Percentiles rank a stretch among this genome's conserved stretches.
These are phyloP conservation scores for Brachionus paranguensis DNA, from an alignment of 1,140 invertebrate genomes.

Conservation along the genomic window DNA sequence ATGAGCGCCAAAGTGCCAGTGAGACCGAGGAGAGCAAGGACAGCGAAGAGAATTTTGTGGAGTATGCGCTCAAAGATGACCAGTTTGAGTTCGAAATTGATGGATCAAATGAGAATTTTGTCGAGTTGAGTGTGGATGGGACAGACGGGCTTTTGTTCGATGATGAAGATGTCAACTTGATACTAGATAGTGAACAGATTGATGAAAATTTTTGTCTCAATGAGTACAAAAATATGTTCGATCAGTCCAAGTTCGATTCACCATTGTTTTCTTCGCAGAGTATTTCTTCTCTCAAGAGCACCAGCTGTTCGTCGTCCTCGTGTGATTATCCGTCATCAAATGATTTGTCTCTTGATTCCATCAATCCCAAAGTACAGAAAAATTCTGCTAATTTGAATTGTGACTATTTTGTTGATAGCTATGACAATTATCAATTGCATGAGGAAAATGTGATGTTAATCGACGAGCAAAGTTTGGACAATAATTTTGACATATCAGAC, in stretches of 20 bases:
- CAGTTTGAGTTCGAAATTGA: slow-evolving; percentile 32
- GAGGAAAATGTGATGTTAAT: neutral
- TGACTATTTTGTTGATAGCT: neutral
- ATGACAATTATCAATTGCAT: slow-evolving; percentile 1
- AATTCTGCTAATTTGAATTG: neutral
- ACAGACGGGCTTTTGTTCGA: slow-evolving; percentile 14
- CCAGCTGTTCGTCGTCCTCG: neutral
- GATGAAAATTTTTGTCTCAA: neutral
- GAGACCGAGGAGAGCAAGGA: neutral
- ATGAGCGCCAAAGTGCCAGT: neutral
- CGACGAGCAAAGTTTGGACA: neutral
- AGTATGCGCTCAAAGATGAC: slow-evolving; percentile 15
- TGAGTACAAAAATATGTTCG: slow-evolving; percentile 7
- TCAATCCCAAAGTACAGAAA: neutral
- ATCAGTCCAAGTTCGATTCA: neutral
- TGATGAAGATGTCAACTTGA: slow-evolving; percentile 27
- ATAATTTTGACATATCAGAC: slow-evolving; percentile 8
- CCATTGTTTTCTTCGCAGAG: slow-evolving; percentile 7
- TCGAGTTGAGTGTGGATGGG: slow-evolving; percentile 32
- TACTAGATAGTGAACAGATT: neutral
- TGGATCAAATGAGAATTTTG: neutral
- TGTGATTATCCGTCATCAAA: neutral
- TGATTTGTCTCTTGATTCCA: slow-evolving; percentile 12
- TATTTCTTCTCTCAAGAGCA: neutral
- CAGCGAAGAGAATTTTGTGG: neutral